A percentile compares a stretch with the other conserved stretches of the same genome.
phyloP scores from a whole-genome alignment of 23 tunicate species.

The Styela plicata region DNA sequence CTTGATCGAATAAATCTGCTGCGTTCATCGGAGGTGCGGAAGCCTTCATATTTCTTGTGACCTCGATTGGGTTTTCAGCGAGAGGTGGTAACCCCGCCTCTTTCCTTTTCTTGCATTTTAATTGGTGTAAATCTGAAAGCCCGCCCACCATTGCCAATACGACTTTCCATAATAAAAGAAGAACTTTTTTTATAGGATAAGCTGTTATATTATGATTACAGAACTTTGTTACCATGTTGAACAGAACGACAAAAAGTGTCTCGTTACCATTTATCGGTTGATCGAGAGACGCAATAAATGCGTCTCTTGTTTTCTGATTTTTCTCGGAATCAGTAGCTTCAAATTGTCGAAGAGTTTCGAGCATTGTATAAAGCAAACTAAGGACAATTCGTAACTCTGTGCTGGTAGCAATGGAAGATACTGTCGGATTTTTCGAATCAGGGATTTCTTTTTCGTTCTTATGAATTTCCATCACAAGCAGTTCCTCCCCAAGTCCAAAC shows the following conservation, averaged over 20 bases:
- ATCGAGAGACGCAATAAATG: slow-evolving; percentile 18
- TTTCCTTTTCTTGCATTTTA: slow-evolving; percentile 41
- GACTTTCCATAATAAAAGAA: slow-evolving; percentile 76
- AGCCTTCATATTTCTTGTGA: slow-evolving; percentile 76
- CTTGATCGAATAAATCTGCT: slow-evolving; percentile 62
- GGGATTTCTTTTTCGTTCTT: slow-evolving; percentile 15
- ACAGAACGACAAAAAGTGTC: slow-evolving; percentile 48
- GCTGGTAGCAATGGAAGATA: slow-evolving; percentile 57
- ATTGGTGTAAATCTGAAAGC: slow-evolving; percentile 32
- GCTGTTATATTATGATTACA: slow-evolving; percentile 45
- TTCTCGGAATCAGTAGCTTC: slow-evolving; percentile 33
- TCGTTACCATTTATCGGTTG: slow-evolving; percentile 54
- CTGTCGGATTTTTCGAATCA: slow-evolving; percentile 38
- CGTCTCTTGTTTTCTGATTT: neutral
- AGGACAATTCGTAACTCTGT: slow-evolving; percentile 45
- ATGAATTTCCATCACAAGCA: slow-evolving; percentile 78
- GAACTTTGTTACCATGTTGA: slow-evolving; percentile 72
- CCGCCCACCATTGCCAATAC: slow-evolving; percentile 77
- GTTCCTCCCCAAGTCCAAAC: slow-evolving; percentile 44
- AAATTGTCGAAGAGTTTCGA: slow-evolving; percentile 58
- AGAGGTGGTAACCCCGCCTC: slow-evolving; percentile 47
- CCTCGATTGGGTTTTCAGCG: slow-evolving; percentile 61
- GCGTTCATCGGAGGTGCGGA: slow-evolving; percentile 87
- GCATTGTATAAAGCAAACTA: slow-evolving; percentile 70
- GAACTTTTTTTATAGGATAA: slow-evolving; percentile 79